Base-by-base conservation (phyloP, 2,797 vertebrate genomes). In the Sebastes jordani region DNA sequence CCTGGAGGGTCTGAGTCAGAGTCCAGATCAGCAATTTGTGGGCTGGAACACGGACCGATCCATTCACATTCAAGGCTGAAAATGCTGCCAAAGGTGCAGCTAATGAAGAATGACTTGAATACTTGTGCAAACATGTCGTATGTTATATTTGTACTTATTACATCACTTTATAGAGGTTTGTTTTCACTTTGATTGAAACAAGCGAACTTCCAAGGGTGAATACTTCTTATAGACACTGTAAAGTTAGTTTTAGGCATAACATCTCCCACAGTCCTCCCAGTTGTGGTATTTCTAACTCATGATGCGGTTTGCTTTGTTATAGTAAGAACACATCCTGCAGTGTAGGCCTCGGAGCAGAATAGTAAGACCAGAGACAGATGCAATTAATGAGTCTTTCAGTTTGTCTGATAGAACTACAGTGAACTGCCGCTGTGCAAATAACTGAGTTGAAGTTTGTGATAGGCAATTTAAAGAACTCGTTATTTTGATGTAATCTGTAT, bases 391-490 rank as follows among this genome's bases (percentile, higher is more conserved):
- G 74, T 76, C 72, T 86, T 76, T 80, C 62, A 77, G 46, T 87
- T 73, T 87, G 82, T 78, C 71, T 78, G 54, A 71, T 55, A 58
- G 67, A 88, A 61, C 69, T 68, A 82, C 71, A 84, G 61, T 82
- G 76, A 87, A 77, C 65, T 56, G 72, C 75, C 3, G 63, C 81
- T 76, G 78, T 76, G 80, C 76, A 86, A 83, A 84, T 71, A 72
- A 72, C 61, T 13, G 29, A 66, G 71, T 52, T 75, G 66, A 79
- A 86, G 76, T 75, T 89, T 85, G 81, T 74, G 75, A 86, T 74
- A 73, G 77, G 82, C 80, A 88, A 83, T 91, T 90, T 86, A 83
- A 85, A 86, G 74, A 74, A 80, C 70, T 86, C 83, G 84, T 88
- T 89, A 89, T 87, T 87, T 80, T 73, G 52, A 88, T 86, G 80